phyloP scores from a whole-genome alignment of 2,888 invertebrate genomes.

The Coecobrya sp. region DNA sequence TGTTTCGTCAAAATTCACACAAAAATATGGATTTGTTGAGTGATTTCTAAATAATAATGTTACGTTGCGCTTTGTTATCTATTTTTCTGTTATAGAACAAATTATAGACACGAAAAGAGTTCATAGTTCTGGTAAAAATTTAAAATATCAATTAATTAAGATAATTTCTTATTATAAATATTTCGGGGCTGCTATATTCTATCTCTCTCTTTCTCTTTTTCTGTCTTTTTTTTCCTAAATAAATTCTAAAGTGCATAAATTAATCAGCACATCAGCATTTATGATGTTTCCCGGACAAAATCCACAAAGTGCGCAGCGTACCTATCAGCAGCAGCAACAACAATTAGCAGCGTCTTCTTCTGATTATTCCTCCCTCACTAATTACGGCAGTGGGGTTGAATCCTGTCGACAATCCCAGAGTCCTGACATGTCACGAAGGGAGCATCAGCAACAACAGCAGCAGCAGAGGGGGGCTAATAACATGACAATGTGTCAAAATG shows the following conservation, averaged over 20 bases:
- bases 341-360: slow-evolving; percentile 49
- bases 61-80: background rate
- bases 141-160: background rate
- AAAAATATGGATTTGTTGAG: no score
- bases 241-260: slow-evolving; percentile 85
- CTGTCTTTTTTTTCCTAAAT: slow-evolving; percentile 62
- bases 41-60: background rate
- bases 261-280: slow-evolving; percentile 84
- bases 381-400: slow-evolving; percentile 68
- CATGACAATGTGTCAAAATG: slow-evolving; percentile 41
- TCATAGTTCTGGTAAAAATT: slow-evolving; percentile 9
- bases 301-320: slow-evolving; percentile 48
- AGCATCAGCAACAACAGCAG: slow-evolving; percentile 22
- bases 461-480: background rate
- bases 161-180: background rate
- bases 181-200: slow-evolving; percentile 25
- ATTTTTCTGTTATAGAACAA: slow-evolving; percentile 14
- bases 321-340: slow-evolving; percentile 57
- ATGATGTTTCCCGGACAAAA: slow-evolving; percentile 85
- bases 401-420: slow-evolving; percentile 66
- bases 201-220: background rate
- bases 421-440: slow-evolving; percentile 66
- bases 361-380: slow-evolving; percentile 72
- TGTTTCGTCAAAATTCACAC: no score
- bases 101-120: background rate